Conservation (phyloP, 2,113 vertebrate genomes). For the Neotoma lepida region DNA sequence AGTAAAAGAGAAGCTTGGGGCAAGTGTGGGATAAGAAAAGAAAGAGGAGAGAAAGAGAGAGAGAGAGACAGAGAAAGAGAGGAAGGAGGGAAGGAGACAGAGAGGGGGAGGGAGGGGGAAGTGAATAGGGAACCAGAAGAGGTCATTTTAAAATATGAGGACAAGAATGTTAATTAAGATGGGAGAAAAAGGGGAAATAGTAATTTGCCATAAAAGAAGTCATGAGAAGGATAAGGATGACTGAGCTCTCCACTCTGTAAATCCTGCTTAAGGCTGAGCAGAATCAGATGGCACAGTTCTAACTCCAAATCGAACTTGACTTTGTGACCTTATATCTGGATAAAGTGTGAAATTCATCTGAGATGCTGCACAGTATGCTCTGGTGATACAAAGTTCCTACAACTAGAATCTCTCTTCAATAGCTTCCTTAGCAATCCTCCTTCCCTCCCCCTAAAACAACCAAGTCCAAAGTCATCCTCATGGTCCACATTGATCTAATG, state of each 20-base stretch:
- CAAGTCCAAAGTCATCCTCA: not conserved
- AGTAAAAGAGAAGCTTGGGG: not conserved
- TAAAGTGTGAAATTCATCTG: not conserved
- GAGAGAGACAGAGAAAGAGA: not conserved
- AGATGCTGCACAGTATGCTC: not conserved
- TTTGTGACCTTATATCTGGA: not conserved
- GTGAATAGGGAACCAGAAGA: not conserved
- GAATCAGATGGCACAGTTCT: not conserved
- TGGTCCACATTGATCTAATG: rapidly evolving
- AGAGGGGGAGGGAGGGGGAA: rapidly evolving
- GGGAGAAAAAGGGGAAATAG: not conserved
- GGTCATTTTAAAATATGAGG: not conserved
- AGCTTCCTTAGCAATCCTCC: not conserved
- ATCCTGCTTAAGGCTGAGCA: not conserved
- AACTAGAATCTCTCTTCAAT: not conserved
- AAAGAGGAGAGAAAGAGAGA: not conserved
- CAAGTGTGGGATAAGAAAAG: not conserved
- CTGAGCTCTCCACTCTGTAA: not conserved
- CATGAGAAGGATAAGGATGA: too few species aligned
- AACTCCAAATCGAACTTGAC: not conserved
- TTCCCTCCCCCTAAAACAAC: not conserved
- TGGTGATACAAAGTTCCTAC: not conserved
- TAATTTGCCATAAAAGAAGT: not conserved
- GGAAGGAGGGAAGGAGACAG: not conserved
- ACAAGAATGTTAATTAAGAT: not conserved